A percentile compares a stretch with the other conserved stretches of the same genome.
phyloP scores from a whole-genome alignment of 92 coral and sea anemone genomes.

The Epizoanthus stellaris region DNA sequence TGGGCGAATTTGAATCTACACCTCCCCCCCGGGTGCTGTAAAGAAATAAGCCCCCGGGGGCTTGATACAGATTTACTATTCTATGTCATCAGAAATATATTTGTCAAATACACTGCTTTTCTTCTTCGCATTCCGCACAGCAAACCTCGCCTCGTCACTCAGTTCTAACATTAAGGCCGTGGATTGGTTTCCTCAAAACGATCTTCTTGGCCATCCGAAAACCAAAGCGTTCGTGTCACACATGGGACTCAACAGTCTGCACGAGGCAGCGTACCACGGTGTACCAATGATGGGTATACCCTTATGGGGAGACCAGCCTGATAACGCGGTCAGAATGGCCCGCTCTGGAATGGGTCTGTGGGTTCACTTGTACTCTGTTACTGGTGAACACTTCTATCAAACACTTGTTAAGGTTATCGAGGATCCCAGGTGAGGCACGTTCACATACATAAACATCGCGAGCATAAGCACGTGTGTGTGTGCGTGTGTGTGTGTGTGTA shows the following conservation, averaged over 20 bases:
- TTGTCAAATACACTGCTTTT: too few relatives aligned
- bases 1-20: too few relatives aligned
- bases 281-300: conserved; percentile 70
- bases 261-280: conserved; percentile 71
- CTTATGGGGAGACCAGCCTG: conserved; percentile 66
- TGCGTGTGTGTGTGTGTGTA: too few relatives aligned
- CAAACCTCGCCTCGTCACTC: not conserved
- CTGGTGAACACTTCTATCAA: conserved; percentile 46
- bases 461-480: too few relatives aligned
- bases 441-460: not conserved
- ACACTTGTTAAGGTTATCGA: not conserved
- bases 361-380: conserved; percentile 3
- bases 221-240: conserved; percentile 67
- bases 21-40: too few relatives aligned
- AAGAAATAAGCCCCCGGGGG: too few relatives aligned
- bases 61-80: too few relatives aligned
- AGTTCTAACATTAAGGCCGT: conserved; percentile 59
- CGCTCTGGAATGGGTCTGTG: conserved; percentile 56
- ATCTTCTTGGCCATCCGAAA: conserved; percentile 72
- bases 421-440: not conserved
- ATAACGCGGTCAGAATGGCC: conserved; percentile 53
- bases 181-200: conserved; percentile 76
- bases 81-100: too few relatives aligned
- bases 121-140: not conserved
- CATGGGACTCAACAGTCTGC: conserved; percentile 63